A percentile compares a stretch with the other conserved stretches of the same genome.
These are phyloP conservation scores for Cremastobaeus sp. DNA, from an alignment of 2,888 invertebrate genomes.

Conservation along the genomic window DNA sequence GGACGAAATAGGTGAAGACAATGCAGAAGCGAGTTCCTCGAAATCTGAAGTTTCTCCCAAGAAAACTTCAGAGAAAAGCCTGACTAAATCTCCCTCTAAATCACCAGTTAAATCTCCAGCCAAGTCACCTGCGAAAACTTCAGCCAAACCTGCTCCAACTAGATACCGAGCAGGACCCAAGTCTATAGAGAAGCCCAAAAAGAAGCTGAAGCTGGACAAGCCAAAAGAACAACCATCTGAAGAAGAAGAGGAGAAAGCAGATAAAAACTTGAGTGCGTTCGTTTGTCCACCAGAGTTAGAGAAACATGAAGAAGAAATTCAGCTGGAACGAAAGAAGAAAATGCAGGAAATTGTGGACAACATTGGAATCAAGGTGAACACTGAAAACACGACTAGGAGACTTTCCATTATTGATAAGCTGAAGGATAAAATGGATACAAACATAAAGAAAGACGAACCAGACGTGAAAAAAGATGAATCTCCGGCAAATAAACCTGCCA, in stretches of 20 bases:
- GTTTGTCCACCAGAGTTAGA: conserved; percentile 77
- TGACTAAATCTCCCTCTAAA: conserved; percentile 1
- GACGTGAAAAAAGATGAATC: conserved; percentile 1
- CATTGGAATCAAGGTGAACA: conserved; percentile 70
- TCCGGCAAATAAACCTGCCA: conserved; percentile 4
- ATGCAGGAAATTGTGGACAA: conserved; percentile 79
- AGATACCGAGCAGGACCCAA: conserved; percentile 12
- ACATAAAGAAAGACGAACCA: conserved; percentile 19
- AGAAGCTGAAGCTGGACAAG: not conserved
- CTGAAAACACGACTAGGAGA: conserved; percentile 68
- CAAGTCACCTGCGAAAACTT: conserved; percentile 5
- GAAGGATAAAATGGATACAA: conserved; percentile 74
- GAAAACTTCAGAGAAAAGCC: conserved; percentile 7
- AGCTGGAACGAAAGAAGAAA: conserved; percentile 78
- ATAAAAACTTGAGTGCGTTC: conserved; percentile 72
- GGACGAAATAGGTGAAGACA: conserved; percentile 51
- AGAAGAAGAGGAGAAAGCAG: not conserved
- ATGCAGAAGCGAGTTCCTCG: conserved; percentile 29
- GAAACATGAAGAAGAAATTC: conserved; percentile 78
- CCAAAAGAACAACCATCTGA: too few species aligned
- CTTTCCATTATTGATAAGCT: conserved; percentile 74
- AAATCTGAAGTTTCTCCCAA: conserved; percentile 4
- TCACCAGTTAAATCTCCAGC: conserved; percentile 13
- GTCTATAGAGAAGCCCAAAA: not conserved
- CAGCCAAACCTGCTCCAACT: conserved; percentile 3